Evolutionary conservation across 2,113 vertebrate genomes (phyloP), one percentile per base, ranked within the genome.

Genomic region (Cisticola juncidis): DNA sequence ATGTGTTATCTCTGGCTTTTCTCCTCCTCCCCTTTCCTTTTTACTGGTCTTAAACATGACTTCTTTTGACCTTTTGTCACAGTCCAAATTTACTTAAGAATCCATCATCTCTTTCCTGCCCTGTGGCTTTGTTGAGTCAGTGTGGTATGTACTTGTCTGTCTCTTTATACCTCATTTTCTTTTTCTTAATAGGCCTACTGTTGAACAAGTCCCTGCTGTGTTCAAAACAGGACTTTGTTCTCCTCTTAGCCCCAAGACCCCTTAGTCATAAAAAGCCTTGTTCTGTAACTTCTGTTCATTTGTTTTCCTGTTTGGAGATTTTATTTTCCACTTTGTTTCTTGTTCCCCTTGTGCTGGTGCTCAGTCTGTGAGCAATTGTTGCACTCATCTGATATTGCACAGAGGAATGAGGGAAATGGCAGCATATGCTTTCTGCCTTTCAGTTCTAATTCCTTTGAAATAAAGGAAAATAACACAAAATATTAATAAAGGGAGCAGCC

Each of bases 161-260:
- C 24, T 91, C 69, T 58, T 29, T 73, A 22, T 35, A 74, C 47
- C 50, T 83, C 7, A 2, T 70, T 95, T 92, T 70, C 28, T 90
- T 92, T 77, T 71, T 80, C 44, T 77, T 86, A 73, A 66, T 58
- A 86, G 40, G 33, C 79, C 72, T 81, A n/a, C 65, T 58, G 47
- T 81, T 94, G 38, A 84, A 62, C 35, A 74, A 84, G 38, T 88
- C 65, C 21, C 56, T 81, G 38, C 51, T 89, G 51, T 70, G 87
- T 69, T 92, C 56, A 45, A 95, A 93, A 61, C 50, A 77, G 31
- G 5, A 82, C 76, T 94, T 94, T 73, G n/a, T 92, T 94, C 64
- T 81, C 44, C 77, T 81, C 12, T 70, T 74, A 86, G 51, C 84
- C 56, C 23, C 13, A 16, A 66, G 68, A 95, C 47, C 47, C 69